phyloP scores from a whole-genome alignment of 1,140 invertebrate genomes.

The Heliconius himera region DNA sequence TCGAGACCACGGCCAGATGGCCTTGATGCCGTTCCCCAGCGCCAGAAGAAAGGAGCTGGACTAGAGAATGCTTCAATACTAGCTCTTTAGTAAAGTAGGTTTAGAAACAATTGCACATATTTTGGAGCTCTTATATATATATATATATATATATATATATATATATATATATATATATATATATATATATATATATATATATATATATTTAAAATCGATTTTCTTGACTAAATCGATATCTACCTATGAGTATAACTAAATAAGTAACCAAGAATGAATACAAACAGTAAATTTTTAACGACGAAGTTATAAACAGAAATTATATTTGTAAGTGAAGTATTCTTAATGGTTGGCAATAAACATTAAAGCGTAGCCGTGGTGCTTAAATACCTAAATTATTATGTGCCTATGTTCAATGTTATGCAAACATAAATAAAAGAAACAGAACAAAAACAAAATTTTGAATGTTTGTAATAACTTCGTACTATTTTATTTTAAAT shows the following conservation, averaged over 20 bases:
- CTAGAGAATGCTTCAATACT: no score
- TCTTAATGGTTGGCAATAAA: conserved; percentile 11
- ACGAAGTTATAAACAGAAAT: conserved; percentile 14
- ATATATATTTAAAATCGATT: not conserved
- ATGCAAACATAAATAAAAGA: not conserved
- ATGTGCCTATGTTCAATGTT: not conserved
- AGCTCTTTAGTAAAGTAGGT: no score
- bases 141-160: no score
- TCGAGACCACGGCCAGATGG: no score
- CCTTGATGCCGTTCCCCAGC: no score
- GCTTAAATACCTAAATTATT: conserved; percentile 14
- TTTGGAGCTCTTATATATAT: no score
- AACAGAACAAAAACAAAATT: not conserved
- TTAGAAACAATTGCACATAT: no score
- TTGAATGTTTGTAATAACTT: conserved; percentile 10
- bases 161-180: no score
- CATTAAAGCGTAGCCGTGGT: not conserved
- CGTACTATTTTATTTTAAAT: not conserved
- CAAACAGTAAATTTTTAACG: not conserved
- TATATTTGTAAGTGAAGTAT: conserved; percentile 8
- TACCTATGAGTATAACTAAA: not conserved
- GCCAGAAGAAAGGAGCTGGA: no score
- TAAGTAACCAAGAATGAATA: not conserved
- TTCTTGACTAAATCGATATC: not conserved
- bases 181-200: no score